A percentile compares a stretch with the other conserved stretches of the same genome.
These are phyloP conservation scores for Cassiopea xamachana DNA, from an alignment of 30 jellyfish, hydroid and myxozoan genomes.

Conservation along the genomic window DNA sequence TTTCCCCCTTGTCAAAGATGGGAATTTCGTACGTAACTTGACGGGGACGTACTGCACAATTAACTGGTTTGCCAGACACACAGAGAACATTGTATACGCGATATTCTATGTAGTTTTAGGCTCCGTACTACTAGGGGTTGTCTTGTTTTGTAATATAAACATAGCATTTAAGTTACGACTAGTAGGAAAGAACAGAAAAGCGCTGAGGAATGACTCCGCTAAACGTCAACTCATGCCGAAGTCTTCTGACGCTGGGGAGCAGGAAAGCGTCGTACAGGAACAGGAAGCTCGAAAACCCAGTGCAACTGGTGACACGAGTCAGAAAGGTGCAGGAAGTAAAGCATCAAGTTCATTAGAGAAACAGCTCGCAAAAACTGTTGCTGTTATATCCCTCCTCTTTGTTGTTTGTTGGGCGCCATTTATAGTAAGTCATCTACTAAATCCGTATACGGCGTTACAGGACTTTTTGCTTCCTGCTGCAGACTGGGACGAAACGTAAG, in stretches of 20 bases:
- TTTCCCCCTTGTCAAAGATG: slow-evolving; percentile 58
- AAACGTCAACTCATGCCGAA: slow-evolving; percentile 10
- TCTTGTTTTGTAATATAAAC: slow-evolving; percentile 40
- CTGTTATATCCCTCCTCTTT: slow-evolving; percentile 54
- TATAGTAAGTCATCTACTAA: slow-evolving; percentile 33
- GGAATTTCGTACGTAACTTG: slow-evolving; percentile 59
- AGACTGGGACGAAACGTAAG: too few species aligned
- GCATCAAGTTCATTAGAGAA: slow-evolving; percentile 29
- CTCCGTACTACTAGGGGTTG: slow-evolving; percentile 1
- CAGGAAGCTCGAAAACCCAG: background rate
- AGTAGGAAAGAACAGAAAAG: slow-evolving; percentile 26
- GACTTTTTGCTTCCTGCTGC: too few species aligned
- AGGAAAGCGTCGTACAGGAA: background rate
- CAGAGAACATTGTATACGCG: slow-evolving; percentile 64
- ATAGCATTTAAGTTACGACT: slow-evolving; percentile 16
- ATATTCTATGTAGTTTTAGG: slow-evolving; percentile 60
- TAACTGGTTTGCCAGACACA: slow-evolving; percentile 71
- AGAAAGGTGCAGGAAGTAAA: background rate
- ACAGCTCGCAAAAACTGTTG: slow-evolving; percentile 74
- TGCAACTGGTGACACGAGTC: slow-evolving; percentile 2
- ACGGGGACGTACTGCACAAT: slow-evolving; percentile 78
- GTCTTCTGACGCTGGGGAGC: slow-evolving; percentile 7
- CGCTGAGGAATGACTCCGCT: slow-evolving; percentile 27
- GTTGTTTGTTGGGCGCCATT: slow-evolving; percentile 76
- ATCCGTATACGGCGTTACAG: background rate